Conservation (phyloP, 2,888 invertebrate genomes). For the Luperina nickerlii region DNA sequence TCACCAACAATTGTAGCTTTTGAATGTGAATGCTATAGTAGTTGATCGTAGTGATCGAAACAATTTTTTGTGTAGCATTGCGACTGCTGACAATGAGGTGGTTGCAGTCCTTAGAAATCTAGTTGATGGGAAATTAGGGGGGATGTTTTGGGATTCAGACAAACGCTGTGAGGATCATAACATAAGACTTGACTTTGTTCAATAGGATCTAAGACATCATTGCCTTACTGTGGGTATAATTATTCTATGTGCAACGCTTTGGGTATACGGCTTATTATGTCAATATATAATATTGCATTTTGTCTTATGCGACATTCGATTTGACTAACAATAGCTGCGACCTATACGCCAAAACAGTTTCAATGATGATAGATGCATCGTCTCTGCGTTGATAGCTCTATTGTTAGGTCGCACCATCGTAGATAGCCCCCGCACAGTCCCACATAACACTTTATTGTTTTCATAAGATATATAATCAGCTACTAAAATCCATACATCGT, state of each 20-base stretch:
- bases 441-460: slow-evolving; percentile 26
- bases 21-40: neutral
- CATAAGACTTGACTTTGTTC: neutral
- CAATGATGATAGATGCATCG: neutral
- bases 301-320: slow-evolving; percentile 1
- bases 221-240: neutral
- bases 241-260: neutral
- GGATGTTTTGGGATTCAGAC: neutral
- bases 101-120: neutral
- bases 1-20: neutral
- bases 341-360: slow-evolving; percentile 8
- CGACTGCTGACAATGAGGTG: neutral
- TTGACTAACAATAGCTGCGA: slow-evolving; percentile 7
- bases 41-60: neutral
- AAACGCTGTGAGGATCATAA: neutral
- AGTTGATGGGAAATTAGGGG: neutral
- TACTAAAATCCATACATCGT: neutral
- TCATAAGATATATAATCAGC: neutral
- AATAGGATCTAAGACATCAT: neutral
- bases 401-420: slow-evolving; percentile 22
- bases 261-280: neutral
- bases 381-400: slow-evolving; percentile 12
- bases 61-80: neutral
- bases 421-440: neutral
- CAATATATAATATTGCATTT: slow-evolving; percentile 8